Evolutionary conservation across 2,113 vertebrate genomes (phyloP).

Genomic region (Istiophorus platypterus): DNA sequence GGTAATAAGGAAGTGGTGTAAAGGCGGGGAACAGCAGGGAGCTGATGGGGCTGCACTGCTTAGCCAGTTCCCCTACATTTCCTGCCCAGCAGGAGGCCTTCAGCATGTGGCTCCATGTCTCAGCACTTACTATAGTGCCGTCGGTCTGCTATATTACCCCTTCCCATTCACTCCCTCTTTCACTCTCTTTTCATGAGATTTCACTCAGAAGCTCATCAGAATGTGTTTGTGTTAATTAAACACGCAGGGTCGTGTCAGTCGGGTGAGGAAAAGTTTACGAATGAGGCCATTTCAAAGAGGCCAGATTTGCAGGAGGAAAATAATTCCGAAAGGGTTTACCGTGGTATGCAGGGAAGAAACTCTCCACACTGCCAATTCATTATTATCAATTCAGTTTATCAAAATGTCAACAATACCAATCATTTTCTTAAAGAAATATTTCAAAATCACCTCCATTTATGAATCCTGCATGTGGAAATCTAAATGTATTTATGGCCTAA

Average conservation of each 20-base stretch:
- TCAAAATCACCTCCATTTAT: not conserved
- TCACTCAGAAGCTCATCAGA: constrained; percentile 45
- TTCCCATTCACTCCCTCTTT: constrained; percentile 49
- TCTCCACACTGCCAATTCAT: not conserved
- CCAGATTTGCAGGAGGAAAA: constrained; percentile 8
- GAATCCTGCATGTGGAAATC: not conserved
- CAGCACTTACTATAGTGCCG: constrained; percentile 83
- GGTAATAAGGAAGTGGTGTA: constrained; percentile 94
- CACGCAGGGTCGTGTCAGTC: constrained; percentile 34
- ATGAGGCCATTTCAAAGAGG: constrained; percentile 37
- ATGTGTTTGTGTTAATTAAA: constrained; percentile 70
- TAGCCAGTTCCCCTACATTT: constrained; percentile 95
- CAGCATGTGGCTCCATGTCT: constrained; percentile 86
- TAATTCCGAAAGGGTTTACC: not conserved
- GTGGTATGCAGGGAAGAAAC: constrained; percentile 9
- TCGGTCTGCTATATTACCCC: constrained; percentile 83
- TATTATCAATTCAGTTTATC: not conserved
- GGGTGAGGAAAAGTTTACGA: constrained; percentile 33
- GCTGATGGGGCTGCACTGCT: constrained; percentile 90
- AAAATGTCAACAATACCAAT: not conserved
- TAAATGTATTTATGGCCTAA: not conserved
- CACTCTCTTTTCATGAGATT: constrained; percentile 49
- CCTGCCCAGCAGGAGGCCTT: constrained; percentile 92
- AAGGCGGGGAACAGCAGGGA: constrained; percentile 92
- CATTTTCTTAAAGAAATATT: not conserved